phyloP scores from a whole-genome alignment of 2,888 invertebrate genomes.

The Mesochorus sp. region DNA sequence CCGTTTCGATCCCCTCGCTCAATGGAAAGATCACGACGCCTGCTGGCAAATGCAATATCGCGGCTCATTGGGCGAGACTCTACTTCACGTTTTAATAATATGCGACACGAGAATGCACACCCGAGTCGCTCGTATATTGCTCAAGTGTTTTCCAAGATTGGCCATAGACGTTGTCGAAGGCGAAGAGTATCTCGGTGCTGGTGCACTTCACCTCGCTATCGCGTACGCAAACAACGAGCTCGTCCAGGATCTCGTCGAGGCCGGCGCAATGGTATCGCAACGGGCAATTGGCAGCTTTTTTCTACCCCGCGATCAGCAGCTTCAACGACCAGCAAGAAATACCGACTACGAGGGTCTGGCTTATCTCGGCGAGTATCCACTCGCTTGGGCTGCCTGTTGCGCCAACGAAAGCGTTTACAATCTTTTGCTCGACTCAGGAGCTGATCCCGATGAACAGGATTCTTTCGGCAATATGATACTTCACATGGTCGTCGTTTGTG shows the following conservation, averaged over 20 bases:
- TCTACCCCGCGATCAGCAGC: slow-evolving; percentile 96
- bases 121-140: slow-evolving; percentile 92
- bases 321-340: slow-evolving; percentile 88
- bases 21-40: slow-evolving; percentile 95
- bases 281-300: slow-evolving; percentile 98
- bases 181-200: slow-evolving; percentile 97
- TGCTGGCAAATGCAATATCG: slow-evolving; percentile 99
- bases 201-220: slow-evolving; percentile 97
- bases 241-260: slow-evolving; percentile 95
- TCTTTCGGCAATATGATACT: slow-evolving; percentile 98
- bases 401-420: slow-evolving; percentile 99
- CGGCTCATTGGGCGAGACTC: slow-evolving; percentile 96
- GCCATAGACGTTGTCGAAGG: slow-evolving; percentile 96
- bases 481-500: slow-evolving; percentile 99
- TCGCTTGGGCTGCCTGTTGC: slow-evolving; percentile 99
- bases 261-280: slow-evolving; percentile 95
- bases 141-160: slow-evolving; percentile 95
- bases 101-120: slow-evolving; percentile 95
- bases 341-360: slow-evolving; percentile 98
- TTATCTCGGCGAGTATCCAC: slow-evolving; percentile 97
- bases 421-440: slow-evolving; percentile 94
- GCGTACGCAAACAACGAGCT: slow-evolving; percentile 98
- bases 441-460: slow-evolving; percentile 98
- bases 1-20: slow-evolving; percentile 92
- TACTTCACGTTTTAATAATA: slow-evolving; percentile 96